Conservation (phyloP, 2,797 vertebrate species). For the Pempheris klunzingeri region DNA sequence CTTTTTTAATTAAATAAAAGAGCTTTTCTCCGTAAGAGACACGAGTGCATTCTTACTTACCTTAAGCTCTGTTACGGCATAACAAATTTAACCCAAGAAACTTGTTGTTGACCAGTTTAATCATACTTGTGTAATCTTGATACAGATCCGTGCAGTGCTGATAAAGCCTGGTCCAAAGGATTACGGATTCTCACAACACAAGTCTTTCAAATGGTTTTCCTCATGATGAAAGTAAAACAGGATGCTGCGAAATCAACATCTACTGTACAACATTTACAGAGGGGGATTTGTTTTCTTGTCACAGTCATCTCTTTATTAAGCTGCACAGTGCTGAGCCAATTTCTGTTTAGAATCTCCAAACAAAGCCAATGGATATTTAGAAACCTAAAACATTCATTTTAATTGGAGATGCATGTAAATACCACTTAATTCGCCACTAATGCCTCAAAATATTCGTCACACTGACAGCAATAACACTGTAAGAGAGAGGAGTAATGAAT, state of each 20-base stretch:
- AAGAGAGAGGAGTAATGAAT: slow-evolving; percentile 45
- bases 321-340: slow-evolving; percentile 55
- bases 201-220: slow-evolving; percentile 35
- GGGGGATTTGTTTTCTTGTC: slow-evolving; percentile 68
- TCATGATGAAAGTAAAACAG: slow-evolving; percentile 60
- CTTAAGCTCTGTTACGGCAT: background rate
- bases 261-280: slow-evolving; percentile 50
- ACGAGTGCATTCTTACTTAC: background rate
- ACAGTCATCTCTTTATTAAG: slow-evolving; percentile 57
- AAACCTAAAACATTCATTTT: slow-evolving; percentile 62
- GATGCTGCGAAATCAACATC: slow-evolving; percentile 60
- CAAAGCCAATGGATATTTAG: slow-evolving; percentile 72
- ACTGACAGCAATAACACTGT: slow-evolving; percentile 32
- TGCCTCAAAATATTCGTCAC: slow-evolving; percentile 66
- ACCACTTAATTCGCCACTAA: slow-evolving; percentile 61
- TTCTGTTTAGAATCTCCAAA: slow-evolving; percentile 60
- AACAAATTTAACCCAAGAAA: background rate
- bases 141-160: background rate
- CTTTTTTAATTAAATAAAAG: background rate
- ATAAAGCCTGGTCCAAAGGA: slow-evolving; percentile 28
- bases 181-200: slow-evolving; percentile 58
- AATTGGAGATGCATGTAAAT: slow-evolving; percentile 64
- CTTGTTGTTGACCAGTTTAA: background rate
- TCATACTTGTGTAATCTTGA: background rate
- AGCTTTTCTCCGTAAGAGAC: background rate